Percentiles rank a stretch among this genome's conserved stretches.
phyloP scores from a whole-genome alignment of 2,113 vertebrate genomes.

The Dasyornis broadbenti region DNA sequence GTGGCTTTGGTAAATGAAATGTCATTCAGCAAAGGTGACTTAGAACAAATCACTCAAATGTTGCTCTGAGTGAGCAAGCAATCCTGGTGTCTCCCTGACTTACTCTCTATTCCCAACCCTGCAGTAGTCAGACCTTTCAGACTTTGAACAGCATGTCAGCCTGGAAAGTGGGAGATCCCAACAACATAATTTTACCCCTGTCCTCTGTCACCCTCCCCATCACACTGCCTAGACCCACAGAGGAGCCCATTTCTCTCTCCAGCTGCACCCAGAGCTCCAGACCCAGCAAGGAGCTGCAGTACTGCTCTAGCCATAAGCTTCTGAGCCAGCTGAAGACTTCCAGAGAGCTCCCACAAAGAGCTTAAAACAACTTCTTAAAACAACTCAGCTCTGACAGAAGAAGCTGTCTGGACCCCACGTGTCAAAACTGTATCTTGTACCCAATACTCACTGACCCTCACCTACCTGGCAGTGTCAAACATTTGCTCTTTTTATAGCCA shows the following conservation, averaged over 20 bases:
- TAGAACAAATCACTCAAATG: background rate
- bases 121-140: background rate
- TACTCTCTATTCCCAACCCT: background rate
- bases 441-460: background rate
- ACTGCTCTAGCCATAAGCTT: background rate
- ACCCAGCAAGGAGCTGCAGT: background rate
- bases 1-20: background rate
- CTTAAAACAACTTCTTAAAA: background rate
- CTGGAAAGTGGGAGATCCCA: background rate
- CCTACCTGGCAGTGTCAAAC: background rate
- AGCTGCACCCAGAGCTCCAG: background rate
- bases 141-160: background rate
- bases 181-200: background rate
- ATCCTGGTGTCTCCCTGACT: background rate
- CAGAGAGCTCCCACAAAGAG: background rate
- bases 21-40: background rate
- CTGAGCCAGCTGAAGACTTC: background rate
- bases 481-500: background rate
- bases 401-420: background rate
- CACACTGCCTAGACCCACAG: background rate
- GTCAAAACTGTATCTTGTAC: background rate
- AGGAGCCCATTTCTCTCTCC: background rate
- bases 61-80: background rate
- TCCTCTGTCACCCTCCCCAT: background rate
- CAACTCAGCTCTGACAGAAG: background rate